These are phyloP conservation scores for Galaxias olidus DNA, from an alignment of 2,797 vertebrate genomes.

Conservation along the genomic window DNA sequence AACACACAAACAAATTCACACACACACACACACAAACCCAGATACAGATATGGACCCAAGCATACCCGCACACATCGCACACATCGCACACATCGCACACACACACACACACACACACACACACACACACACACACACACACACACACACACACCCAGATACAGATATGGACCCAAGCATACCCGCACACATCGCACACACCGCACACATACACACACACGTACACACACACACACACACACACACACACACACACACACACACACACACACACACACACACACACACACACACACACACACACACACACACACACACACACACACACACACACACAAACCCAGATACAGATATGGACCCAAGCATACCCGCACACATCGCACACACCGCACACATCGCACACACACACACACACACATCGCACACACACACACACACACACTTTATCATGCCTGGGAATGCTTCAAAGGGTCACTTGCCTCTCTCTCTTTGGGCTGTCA, in stretches of 20 bases:
- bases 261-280: constrained; percentile 1
- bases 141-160: background rate
- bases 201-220: background rate
- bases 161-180: no score
- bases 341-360: constrained; percentile 14
- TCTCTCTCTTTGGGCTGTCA: constrained; percentile 34
- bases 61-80: background rate
- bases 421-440: background rate
- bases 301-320: background rate
- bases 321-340: background rate
- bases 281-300: constrained; percentile 7
- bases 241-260: no score
- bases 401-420: constrained; percentile 13
- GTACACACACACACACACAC: background rate
- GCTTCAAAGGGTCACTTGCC: constrained; percentile 46
- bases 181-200: no score
- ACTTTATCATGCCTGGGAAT: constrained; percentile 31
- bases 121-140: background rate
- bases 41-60: no score
- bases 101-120: constrained; percentile 13
- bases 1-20: background rate
- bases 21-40: background rate
- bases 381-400: background rate
- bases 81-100: background rate
- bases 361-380: no score